Evolutionary conservation across 2,888 invertebrate genomes (phyloP).

Genomic region (Falcaria lacertinaria): DNA sequence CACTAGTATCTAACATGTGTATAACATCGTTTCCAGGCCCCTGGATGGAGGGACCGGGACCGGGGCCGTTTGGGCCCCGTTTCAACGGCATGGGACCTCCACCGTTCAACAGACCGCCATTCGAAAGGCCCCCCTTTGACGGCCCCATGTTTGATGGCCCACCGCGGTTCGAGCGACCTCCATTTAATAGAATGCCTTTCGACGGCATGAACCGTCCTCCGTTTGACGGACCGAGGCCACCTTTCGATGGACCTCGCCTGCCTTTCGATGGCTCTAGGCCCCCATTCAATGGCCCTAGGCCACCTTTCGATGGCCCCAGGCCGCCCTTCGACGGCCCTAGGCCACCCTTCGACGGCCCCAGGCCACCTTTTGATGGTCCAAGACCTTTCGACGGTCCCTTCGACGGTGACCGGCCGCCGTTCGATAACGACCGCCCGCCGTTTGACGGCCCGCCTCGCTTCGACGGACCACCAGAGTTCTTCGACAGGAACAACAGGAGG

Average conservation of each 20-base stretch:
- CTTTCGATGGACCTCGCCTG: slow-evolving; percentile 46
- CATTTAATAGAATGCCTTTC: slow-evolving; percentile 48
- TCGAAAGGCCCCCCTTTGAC: slow-evolving; percentile 51
- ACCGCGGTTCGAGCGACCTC: slow-evolving; percentile 43
- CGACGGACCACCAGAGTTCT: slow-evolving; percentile 60
- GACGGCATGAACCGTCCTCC: slow-evolving; percentile 37
- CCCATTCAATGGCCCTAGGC: slow-evolving; percentile 42
- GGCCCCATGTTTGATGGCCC: slow-evolving; percentile 41
- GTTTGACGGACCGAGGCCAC: slow-evolving; percentile 40
- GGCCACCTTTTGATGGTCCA: slow-evolving; percentile 41
- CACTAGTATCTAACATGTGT: slow-evolving; percentile 5
- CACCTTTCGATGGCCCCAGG: slow-evolving; percentile 45
- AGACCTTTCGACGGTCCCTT: slow-evolving; percentile 47
- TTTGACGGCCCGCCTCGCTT: slow-evolving; percentile 29
- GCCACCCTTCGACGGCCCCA: slow-evolving; percentile 36
- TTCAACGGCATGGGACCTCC: slow-evolving; percentile 69
- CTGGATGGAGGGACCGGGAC: slow-evolving; percentile 67
- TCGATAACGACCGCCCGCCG: slow-evolving; percentile 38
- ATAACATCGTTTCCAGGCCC: slow-evolving; percentile 47
- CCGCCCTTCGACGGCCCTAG: slow-evolving; percentile 37
- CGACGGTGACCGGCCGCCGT: slow-evolving; percentile 24
- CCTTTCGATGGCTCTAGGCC: slow-evolving; percentile 46
- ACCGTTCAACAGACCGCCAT: slow-evolving; percentile 45
- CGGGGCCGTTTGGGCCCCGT: slow-evolving; percentile 57
- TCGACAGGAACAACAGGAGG: slow-evolving; percentile 58